Conservation (phyloP, 2,113 vertebrate genomes). For the Cnemophilus loriae region DNA sequence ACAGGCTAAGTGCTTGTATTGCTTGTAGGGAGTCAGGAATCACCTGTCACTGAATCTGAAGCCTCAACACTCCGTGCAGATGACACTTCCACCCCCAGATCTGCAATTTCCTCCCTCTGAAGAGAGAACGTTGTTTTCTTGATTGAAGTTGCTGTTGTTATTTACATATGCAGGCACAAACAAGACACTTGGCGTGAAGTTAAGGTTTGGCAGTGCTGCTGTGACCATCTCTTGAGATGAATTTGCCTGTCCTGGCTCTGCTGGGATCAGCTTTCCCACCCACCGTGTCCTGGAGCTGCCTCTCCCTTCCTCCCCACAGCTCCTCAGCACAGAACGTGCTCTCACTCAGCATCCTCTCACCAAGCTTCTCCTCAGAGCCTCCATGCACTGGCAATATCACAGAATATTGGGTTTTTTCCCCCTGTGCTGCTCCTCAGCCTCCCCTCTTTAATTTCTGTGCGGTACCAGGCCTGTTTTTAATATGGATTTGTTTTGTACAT, state of each 20-base stretch:
- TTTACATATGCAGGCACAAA: neutral
- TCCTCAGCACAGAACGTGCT: neutral
- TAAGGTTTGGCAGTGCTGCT: neutral
- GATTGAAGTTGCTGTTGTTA: neutral
- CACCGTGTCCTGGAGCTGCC: neutral
- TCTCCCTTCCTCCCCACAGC: neutral
- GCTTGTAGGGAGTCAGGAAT: neutral
- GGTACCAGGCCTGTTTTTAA: neutral
- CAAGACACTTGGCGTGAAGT: neutral
- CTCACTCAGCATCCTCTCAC: neutral
- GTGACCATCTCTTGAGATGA: neutral
- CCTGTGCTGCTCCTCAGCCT: neutral
- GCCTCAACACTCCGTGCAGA: neutral
- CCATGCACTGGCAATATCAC: neutral
- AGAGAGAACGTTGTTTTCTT: neutral
- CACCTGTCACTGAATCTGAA: neutral
- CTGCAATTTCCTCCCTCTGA: neutral
- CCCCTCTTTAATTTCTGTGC: neutral
- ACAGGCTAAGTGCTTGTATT: neutral
- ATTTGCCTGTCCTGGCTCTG: neutral
- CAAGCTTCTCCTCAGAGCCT: neutral
- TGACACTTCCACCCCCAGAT: constrained; percentile 5
- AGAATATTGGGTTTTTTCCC: neutral
- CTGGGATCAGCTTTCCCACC: neutral
- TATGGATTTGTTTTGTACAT: neutral